Evolutionary conservation across 2,113 vertebrate genomes (phyloP).

Genomic region (Meleagris gallopavo): DNA sequence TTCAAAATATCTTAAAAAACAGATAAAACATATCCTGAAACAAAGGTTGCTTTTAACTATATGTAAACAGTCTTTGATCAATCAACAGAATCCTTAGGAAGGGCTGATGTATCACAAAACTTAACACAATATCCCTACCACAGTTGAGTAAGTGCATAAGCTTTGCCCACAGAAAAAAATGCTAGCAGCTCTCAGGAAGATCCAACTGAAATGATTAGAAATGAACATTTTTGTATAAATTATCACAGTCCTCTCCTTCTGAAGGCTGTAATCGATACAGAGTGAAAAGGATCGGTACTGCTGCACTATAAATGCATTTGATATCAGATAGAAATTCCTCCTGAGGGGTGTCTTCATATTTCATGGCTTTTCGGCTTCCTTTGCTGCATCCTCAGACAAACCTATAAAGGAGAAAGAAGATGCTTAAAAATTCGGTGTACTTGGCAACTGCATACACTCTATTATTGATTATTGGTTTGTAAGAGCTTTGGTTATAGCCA

Average conservation of each 20-base stretch:
- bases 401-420: conserved; percentile 57
- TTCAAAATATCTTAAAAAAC: conserved; percentile 24
- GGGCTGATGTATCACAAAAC: conserved; percentile 2
- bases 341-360: conserved; percentile 1
- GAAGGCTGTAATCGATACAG: neutral
- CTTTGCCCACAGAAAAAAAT: neutral
- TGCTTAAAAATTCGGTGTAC: neutral
- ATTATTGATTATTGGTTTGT: neutral
- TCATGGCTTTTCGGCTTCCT: conserved; percentile 57
- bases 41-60: conserved; percentile 44
- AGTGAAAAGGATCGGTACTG: neutral
- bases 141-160: neutral
- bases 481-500: neutral
- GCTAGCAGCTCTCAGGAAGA: neutral
- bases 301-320: conserved; percentile 30
- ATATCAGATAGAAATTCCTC: neutral
- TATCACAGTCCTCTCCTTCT: neutral
- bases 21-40: conserved; percentile 50
- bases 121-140: conserved; percentile 4
- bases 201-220: neutral
- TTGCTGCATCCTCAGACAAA: conserved; percentile 52
- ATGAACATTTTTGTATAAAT: neutral
- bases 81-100: conserved; percentile 32
- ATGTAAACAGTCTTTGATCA: conserved; percentile 67
- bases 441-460: neutral